These are phyloP conservation scores for Acrocyrtus sp. DNA, from an alignment of 2,888 invertebrate species.

Conservation along the genomic window DNA sequence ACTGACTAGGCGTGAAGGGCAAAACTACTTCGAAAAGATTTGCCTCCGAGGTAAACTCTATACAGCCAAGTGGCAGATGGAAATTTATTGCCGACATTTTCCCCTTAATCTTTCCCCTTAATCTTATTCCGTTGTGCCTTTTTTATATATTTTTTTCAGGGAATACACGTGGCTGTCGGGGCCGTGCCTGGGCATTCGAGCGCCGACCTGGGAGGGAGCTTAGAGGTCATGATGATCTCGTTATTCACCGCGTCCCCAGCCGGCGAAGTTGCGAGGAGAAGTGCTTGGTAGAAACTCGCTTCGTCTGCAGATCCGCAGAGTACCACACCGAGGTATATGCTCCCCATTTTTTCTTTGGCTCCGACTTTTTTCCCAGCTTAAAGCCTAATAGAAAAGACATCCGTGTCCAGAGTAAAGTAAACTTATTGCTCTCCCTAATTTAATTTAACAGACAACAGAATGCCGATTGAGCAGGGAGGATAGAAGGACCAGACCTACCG, in stretches of 20 bases:
- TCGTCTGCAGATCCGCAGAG: slow-evolving; percentile 69
- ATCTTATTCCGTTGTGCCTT: no score
- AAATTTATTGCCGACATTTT: not conserved
- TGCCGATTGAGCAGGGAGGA: slow-evolving; percentile 69
- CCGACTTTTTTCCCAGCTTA: no score
- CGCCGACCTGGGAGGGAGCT: slow-evolving; percentile 68
- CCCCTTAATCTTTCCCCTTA: no score
- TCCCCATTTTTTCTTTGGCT: no score
- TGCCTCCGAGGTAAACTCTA: slow-evolving; percentile 66
- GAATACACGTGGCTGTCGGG: slow-evolving; percentile 65
- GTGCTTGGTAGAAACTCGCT: slow-evolving; percentile 66
- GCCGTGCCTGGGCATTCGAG: slow-evolving; percentile 69
- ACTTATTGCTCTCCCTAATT: no score
- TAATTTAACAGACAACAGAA: slow-evolving; percentile 64
- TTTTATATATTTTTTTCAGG: slow-evolving; percentile 39
- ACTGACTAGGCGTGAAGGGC: slow-evolving; percentile 66
- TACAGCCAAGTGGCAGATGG: not conserved
- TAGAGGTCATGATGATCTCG: slow-evolving; percentile 67
- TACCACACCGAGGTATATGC: slow-evolving; percentile 68
- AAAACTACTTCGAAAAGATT: slow-evolving; percentile 68
- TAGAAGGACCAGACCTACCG: slow-evolving; percentile 67
- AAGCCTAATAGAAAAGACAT: no score
- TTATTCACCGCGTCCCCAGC: slow-evolving; percentile 67
- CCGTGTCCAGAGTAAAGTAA: no score
- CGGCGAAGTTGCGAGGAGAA: slow-evolving; percentile 70